phyloP scores from a whole-genome alignment of 1,140 invertebrate species.

The Antheraea pernyi region DNA sequence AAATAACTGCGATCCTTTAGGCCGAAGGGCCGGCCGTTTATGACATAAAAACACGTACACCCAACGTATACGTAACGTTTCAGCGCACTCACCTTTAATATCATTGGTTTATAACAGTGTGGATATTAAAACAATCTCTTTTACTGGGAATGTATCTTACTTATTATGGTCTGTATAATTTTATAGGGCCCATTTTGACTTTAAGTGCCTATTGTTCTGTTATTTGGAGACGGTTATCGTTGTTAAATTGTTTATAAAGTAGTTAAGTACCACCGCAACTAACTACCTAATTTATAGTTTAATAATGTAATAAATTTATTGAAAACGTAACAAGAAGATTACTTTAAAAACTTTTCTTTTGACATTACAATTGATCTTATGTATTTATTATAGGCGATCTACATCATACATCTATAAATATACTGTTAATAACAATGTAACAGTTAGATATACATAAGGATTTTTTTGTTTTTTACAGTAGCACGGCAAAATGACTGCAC shows the following conservation, averaged over 20 bases:
- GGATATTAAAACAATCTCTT: neutral
- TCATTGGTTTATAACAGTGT: neutral
- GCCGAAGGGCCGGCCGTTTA: neutral
- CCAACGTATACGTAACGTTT: neutral
- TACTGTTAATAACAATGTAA: too few species aligned
- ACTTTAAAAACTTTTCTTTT: too few species aligned
- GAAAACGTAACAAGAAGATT: too few species aligned
- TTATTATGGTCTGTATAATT: conserved; percentile 1
- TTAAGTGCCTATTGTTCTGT: neutral
- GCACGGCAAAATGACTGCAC: too few species aligned
- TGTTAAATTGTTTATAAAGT: conserved; percentile 3
- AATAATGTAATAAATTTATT: neutral
- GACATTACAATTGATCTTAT: too few species aligned
- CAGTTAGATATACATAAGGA: too few species aligned
- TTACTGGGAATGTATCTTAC: neutral
- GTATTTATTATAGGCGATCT: too few species aligned
- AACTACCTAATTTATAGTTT: neutral
- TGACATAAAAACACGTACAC: neutral
- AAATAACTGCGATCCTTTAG: conserved; percentile 2
- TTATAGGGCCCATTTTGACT: neutral
- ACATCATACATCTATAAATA: too few species aligned
- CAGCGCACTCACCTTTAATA: neutral
- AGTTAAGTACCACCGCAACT: neutral
- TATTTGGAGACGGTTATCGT: neutral
- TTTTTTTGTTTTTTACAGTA: too few species aligned